Conservation (phyloP, 2,113 vertebrate species). For the Pseudopipra pipra region DNA sequence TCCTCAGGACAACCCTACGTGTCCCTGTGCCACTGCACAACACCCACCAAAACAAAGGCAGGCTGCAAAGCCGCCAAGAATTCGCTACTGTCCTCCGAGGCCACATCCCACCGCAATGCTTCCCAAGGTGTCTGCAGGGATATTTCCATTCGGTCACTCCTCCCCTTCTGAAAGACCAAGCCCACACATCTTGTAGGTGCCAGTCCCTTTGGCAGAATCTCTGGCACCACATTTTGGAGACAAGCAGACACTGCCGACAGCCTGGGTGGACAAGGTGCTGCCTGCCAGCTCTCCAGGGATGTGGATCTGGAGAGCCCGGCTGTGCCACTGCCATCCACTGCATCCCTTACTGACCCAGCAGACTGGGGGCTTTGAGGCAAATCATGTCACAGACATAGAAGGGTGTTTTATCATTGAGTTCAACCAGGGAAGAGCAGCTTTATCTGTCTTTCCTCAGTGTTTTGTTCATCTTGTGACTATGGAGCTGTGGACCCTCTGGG, state of each 20-base stretch:
- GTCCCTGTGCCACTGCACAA: not conserved
- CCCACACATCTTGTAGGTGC: not conserved
- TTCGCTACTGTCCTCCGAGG: not conserved
- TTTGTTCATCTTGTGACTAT: not conserved
- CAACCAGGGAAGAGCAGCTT: not conserved
- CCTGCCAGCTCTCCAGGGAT: not conserved
- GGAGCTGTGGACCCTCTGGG: not conserved
- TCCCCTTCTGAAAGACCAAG: not conserved
- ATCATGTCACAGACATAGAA: not conserved
- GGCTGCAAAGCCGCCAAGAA: accelerated
- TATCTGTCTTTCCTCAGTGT: not conserved
- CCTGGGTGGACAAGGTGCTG: accelerated
- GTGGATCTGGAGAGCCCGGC: not conserved
- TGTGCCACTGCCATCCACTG: not conserved
- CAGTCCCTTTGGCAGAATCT: not conserved
- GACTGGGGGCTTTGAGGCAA: not conserved
- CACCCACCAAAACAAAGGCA: not conserved
- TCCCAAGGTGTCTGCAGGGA: not conserved
- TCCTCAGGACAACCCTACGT: not conserved
- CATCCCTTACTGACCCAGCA: not conserved
- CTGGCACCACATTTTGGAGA: not conserved
- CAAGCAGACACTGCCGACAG: not conserved
- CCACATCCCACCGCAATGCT: accelerated
- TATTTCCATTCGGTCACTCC: not conserved
- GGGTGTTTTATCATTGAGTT: not conserved